Base-by-base conservation (phyloP, 2,113 vertebrate genomes). In the Mustela nigripes region DNA sequence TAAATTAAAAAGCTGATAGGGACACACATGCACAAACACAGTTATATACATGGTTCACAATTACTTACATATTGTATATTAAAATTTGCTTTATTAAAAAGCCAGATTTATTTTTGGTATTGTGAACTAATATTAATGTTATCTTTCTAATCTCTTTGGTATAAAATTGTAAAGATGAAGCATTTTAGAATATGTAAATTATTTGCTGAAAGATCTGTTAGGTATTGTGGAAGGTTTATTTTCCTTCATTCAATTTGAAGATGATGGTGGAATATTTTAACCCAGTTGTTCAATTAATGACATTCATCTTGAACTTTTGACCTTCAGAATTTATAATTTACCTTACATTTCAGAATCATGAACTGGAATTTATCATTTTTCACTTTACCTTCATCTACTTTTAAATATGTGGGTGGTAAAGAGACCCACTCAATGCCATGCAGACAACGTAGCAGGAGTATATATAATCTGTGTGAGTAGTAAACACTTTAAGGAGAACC, bases 1-100 rank as follows among this genome's bases (percentile, higher is more conserved):
- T 4, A 88, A 73, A 73, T 81, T 78, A 87, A 69, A 24, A 80
- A 69, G 28, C 36, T 82, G 67, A 45, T 31, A 58, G 21, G 12
- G 42, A 33, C 7, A 48, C 31, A 85, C 60, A n/a, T 85, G 67
- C 31, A 28, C 42, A 42, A 42, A 15, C 28, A 67, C 11, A n/a
- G 33, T 36, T 36, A 21, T 21, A 65, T 50, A 21, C 26, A 39
- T 36, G 36, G 45, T 11, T 73, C 48, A 62, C 14, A 28, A 28
- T 90, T 36, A 48, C 62, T 90, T 36, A 91, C 48, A 50, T n/a
- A 39, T 50, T 53, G 11, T 26, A 21, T 79, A 50, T 89, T 62
- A 60, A 84, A 84, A 36, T 56, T 62, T 7, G 56, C 76, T 95
- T 95, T 81, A 50, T 83, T 71, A 80, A 67, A 71, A 92, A 71